phyloP scores from a whole-genome alignment of 2,797 vertebrate species.

The Nothura maculosa region DNA sequence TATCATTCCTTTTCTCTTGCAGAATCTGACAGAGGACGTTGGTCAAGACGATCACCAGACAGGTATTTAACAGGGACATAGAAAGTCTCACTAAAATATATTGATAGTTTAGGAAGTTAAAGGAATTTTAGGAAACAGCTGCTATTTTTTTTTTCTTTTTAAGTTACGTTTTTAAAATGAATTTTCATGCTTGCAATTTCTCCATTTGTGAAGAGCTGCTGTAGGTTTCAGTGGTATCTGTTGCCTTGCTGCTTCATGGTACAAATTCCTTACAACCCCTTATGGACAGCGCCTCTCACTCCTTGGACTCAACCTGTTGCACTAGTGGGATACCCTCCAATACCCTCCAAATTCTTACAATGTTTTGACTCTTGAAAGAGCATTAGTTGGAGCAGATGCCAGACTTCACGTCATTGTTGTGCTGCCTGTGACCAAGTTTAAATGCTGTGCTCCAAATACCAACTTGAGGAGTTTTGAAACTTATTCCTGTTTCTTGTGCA shows the following conservation, averaged over 20 bases:
- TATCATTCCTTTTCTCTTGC: slow-evolving; percentile 65
- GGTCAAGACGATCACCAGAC: slow-evolving; percentile 94
- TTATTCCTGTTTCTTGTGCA: not conserved
- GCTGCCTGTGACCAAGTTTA: slow-evolving; percentile 35
- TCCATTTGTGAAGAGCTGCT: not conserved
- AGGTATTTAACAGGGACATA: slow-evolving; percentile 84
- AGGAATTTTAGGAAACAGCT: not conserved
- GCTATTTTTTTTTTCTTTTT: not conserved
- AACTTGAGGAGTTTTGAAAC: not conserved
- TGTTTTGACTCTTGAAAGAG: slow-evolving; percentile 20
- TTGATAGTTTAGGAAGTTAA: not conserved
- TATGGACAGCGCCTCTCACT: slow-evolving; percentile 20
- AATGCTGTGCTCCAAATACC: slow-evolving; percentile 55
- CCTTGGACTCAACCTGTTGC: slow-evolving; percentile 20
- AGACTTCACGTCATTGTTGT: not conserved
- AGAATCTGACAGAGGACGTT: slow-evolving; percentile 98
- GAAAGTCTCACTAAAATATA: not conserved
- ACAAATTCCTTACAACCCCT: not conserved
- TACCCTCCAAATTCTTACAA: not conserved
- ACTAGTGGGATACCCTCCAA: not conserved
- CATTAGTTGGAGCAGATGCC: not conserved
- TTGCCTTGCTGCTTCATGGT: not conserved
- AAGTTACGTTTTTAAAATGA: not conserved
- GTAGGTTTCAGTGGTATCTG: not conserved
- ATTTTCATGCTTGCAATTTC: not conserved